Evolutionary conservation across 2,113 vertebrate genomes (phyloP), one percentile per base, ranked within the genome.

Genomic region (Neofelis nebulosa): DNA sequence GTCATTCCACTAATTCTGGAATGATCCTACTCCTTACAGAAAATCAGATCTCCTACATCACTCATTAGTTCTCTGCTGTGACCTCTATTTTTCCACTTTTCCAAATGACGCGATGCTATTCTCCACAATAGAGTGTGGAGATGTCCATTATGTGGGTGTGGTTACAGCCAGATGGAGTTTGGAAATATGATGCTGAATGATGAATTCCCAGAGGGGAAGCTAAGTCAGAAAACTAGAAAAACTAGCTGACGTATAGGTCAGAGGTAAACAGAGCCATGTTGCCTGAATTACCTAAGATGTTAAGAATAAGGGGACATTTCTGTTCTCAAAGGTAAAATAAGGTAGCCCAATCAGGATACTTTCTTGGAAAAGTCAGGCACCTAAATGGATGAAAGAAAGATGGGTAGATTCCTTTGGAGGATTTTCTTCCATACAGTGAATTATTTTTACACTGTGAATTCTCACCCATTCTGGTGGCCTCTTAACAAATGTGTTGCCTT

Each of bases 401-500:
- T 3, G 23, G 31, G 7, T 1, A 82, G 23, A 87, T 57, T 71
- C 36, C 78, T 93, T 48, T 63, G 61, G 7, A 36, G 33, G 14
- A 55, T 76, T 84, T 52, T 74, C 41, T 94, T 94, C 76, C 29
- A 73, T 78, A 63, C 10, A 69, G 31, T 14, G 66, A 91, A 92
- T 94, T 65, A 3, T 27, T 78, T 71, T 74, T 15, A 88, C 85
- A 55, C 36, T 36, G 2, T 81, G 89, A 84, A 92, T 79, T 96
- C 31, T 48, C n/a, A 92, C 1, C 19, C 41, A 96, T 38, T 74
- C 81, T 93, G 94, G 83, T 78, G 96, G 52, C 94, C 91, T 82
- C 95, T 98, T 97, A 98, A 98, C 65, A 94, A 95, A 98, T 94
- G 89, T 91, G 55, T 85, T 98, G 88, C 83, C 83, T 98, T 94